Percentiles rank a stretch among this genome's conserved stretches.
Conservation (phyloP, 2,888 invertebrate species). For the Athetis lepigone region DNA sequence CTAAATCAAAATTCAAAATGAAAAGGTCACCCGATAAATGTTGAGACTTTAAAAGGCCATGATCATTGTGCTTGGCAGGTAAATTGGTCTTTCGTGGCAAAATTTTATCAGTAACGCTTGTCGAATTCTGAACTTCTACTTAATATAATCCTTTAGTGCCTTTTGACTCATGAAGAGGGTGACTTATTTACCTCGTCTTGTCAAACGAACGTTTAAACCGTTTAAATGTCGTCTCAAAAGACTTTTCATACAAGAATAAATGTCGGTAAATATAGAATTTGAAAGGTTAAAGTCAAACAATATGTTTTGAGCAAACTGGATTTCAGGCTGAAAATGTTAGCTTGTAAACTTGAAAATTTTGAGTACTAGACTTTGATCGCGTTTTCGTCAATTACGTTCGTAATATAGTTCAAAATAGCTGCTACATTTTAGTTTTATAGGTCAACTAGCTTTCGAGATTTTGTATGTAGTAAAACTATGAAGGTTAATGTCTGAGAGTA, state of each 20-base stretch:
- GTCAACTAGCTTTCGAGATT: too few relatives aligned
- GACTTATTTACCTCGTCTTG: conserved; percentile 6
- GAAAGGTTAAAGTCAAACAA: conserved; percentile 1
- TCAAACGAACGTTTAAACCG: background rate
- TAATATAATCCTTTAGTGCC: conserved; percentile 1
- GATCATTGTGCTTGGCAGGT: conserved; percentile 16
- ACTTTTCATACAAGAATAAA: conserved; percentile 15
- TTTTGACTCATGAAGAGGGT: background rate
- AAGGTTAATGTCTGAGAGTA: too few relatives aligned
- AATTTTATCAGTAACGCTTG: conserved; percentile 6
- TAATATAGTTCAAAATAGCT: too few relatives aligned
- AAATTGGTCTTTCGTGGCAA: conserved; percentile 22
- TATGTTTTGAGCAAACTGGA: conserved; percentile 4
- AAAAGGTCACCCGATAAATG: conserved; percentile 33
- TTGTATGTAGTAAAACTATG: too few relatives aligned
- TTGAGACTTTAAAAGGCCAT: conserved; percentile 18
- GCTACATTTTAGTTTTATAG: too few relatives aligned
- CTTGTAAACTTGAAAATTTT: background rate
- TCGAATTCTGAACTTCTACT: background rate
- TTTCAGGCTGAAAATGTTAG: background rate
- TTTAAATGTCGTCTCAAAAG: conserved; percentile 14
- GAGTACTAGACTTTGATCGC: too few relatives aligned
- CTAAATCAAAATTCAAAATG: conserved; percentile 30
- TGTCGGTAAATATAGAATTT: conserved; percentile 12
- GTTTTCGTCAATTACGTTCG: too few relatives aligned